Evolutionary conservation across 1,140 invertebrate genomes (phyloP).

Genomic region (Archivesica marissinica): DNA sequence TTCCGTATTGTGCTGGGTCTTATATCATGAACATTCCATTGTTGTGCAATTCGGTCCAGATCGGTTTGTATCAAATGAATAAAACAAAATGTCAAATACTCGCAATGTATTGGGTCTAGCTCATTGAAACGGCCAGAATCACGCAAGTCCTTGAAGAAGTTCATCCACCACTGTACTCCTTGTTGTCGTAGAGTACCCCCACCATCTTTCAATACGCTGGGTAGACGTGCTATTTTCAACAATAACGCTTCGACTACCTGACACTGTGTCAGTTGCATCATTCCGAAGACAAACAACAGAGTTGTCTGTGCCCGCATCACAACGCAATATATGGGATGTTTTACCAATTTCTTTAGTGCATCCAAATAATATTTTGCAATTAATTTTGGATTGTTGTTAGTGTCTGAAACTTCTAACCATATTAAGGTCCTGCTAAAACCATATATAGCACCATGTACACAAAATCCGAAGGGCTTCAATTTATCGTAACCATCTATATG

Average conservation of each 20-base stretch:
- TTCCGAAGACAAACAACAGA: slow-evolving; percentile 26
- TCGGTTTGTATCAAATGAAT: too few species aligned
- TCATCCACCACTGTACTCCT: slow-evolving; percentile 36
- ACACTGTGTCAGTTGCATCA: slow-evolving; percentile 12
- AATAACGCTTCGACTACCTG: slow-evolving; percentile 24
- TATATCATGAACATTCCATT: slow-evolving; percentile 26
- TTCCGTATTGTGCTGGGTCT: neutral
- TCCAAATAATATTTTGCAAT: slow-evolving; percentile 40
- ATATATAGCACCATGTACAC: slow-evolving; percentile 36
- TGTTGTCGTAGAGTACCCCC: slow-evolving; percentile 19
- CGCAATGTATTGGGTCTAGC: too few species aligned
- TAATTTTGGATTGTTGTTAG: slow-evolving; percentile 29
- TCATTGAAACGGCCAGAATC: slow-evolving; percentile 14
- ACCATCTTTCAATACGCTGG: slow-evolving; percentile 17
- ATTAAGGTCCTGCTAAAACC: slow-evolving; percentile 34
- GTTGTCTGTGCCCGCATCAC: slow-evolving; percentile 41
- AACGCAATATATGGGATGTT: neutral
- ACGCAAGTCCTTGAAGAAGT: slow-evolving; percentile 28
- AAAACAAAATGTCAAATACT: too few species aligned
- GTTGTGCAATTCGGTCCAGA: too few species aligned
- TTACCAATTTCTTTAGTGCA: slow-evolving; percentile 17
- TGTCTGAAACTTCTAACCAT: slow-evolving; percentile 37
- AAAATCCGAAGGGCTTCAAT: slow-evolving; percentile 31
- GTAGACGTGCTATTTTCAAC: slow-evolving; percentile 4
- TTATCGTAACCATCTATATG: slow-evolving; percentile 42